Percentiles rank a stretch among this genome's conserved stretches.
phyloP scores from a whole-genome alignment of 2,797 vertebrate genomes.

The Euthynnus affinis region DNA sequence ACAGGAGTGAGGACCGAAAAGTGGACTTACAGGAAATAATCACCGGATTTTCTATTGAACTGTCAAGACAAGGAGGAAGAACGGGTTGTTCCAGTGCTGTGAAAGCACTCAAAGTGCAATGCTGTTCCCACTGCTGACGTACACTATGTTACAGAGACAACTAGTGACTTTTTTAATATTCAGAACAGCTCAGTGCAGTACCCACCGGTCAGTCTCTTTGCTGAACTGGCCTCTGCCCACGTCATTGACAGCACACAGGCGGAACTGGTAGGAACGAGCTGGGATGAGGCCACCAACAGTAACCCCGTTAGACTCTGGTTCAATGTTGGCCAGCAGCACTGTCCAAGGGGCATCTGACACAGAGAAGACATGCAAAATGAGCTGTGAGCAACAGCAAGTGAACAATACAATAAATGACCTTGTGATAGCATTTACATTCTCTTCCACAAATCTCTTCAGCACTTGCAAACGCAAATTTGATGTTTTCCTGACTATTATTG shows the following conservation, averaged over 20 bases:
- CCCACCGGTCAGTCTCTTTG: slow-evolving; percentile 96
- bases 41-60: slow-evolving; percentile 54
- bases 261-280: slow-evolving; percentile 97
- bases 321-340: slow-evolving; percentile 92
- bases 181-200: slow-evolving; percentile 14
- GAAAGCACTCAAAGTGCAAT: slow-evolving; percentile 44
- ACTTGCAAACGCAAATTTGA: slow-evolving; percentile 24
- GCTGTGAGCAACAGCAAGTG: slow-evolving; percentile 30
- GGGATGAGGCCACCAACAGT: slow-evolving; percentile 92
- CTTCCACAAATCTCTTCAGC: slow-evolving; percentile 13
- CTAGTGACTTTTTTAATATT: slow-evolving; percentile 29
- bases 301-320: slow-evolving; percentile 89
- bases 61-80: slow-evolving; percentile 38
- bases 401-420: slow-evolving; percentile 30
- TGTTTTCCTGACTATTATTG: slow-evolving; percentile 47
- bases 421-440: slow-evolving; percentile 26
- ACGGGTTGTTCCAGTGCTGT: slow-evolving; percentile 47
- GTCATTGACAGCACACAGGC: slow-evolving; percentile 95
- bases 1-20: slow-evolving; percentile 58
- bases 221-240: slow-evolving; percentile 98
- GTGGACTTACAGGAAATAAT: slow-evolving; percentile 64
- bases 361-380: slow-evolving; percentile 23
- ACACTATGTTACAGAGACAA: slow-evolving; percentile 26
- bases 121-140: not conserved
- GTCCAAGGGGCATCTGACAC: slow-evolving; percentile 94